A percentile compares a stretch with the other conserved stretches of the same genome.
Conservation (phyloP, 2,888 invertebrate species). For the Epinotia brunnichana region DNA sequence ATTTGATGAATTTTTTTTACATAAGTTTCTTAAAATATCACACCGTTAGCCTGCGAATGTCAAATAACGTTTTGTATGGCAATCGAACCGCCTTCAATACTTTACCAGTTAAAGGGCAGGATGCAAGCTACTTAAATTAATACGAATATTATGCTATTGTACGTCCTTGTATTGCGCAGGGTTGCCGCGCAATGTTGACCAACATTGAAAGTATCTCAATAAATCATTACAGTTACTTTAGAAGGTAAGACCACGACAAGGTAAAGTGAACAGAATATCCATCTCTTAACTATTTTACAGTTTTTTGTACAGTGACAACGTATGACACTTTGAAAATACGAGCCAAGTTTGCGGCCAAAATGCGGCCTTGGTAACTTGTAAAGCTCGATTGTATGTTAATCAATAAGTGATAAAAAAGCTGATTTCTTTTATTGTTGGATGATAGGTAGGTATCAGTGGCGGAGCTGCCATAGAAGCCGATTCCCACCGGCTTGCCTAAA, state of each 20-base stretch:
- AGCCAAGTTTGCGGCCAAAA: conserved; percentile 7
- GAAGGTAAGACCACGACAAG: conserved; percentile 40
- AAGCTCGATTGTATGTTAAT: not conserved
- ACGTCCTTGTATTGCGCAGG: conserved; percentile 54
- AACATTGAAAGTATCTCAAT: conserved; percentile 44
- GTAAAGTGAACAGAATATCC: conserved; percentile 26
- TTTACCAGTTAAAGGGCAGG: not conserved
- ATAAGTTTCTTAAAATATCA: too few species aligned
- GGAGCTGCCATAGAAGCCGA: too few species aligned
- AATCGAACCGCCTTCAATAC: too few species aligned
- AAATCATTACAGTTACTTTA: conserved; percentile 37
- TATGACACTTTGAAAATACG: not conserved
- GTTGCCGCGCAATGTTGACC: conserved; percentile 51
- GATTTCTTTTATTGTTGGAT: not conserved
- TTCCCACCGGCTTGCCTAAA: too few species aligned
- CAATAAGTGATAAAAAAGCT: not conserved
- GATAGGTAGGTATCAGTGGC: not conserved
- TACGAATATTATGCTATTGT: not conserved
- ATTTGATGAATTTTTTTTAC: too few species aligned
- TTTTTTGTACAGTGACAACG: not conserved
- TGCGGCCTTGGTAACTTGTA: not conserved
- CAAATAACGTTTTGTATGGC: too few species aligned
- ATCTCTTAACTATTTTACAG: not conserved
- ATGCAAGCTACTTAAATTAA: not conserved
- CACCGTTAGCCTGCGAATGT: too few species aligned